Conservation (phyloP, 2,888 invertebrate genomes). For the Epinotia nisella region DNA sequence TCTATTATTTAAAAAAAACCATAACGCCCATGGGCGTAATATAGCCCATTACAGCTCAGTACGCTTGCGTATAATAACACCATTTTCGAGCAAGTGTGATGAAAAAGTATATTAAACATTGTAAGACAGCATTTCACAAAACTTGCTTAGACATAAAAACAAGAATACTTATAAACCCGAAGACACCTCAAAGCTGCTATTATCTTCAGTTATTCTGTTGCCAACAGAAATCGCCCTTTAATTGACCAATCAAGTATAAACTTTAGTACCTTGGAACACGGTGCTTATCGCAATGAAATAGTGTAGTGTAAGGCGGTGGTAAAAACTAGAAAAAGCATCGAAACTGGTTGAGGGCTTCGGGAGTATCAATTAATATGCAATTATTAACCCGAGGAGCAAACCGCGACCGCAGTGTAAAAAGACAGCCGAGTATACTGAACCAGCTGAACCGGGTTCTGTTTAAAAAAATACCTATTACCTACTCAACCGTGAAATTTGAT, state of each 20-base stretch:
- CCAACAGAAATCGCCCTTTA: conserved; percentile 7
- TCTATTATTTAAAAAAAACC: no score
- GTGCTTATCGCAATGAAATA: not conserved
- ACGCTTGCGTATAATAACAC: no score
- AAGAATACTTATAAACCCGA: conserved; percentile 17
- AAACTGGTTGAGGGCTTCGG: conserved; percentile 36
- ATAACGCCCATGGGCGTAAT: no score
- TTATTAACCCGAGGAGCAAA: conserved; percentile 38
- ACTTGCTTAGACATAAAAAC: conserved; percentile 19
- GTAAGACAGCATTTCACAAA: conserved; percentile 23
- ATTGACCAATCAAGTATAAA: not conserved
- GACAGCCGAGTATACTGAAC: not conserved
- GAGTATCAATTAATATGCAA: conserved; percentile 42
- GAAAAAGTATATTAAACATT: conserved; percentile 2
- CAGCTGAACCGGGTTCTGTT: conserved; percentile 10
- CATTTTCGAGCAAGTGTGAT: no score
- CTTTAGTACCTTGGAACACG: not conserved
- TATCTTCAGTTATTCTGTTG: conserved; percentile 18
- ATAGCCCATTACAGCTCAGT: no score
- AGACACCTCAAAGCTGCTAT: conserved; percentile 24
- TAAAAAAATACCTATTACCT: not conserved
- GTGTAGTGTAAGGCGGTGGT: not conserved
- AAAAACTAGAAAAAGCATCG: conserved; percentile 38
- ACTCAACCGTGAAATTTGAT: not conserved
- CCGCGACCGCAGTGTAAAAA: conserved; percentile 29